A percentile compares a stretch with the other conserved stretches of the same genome.
Conservation (phyloP, 1,140 invertebrate genomes). For the Drosophila miranda region DNA sequence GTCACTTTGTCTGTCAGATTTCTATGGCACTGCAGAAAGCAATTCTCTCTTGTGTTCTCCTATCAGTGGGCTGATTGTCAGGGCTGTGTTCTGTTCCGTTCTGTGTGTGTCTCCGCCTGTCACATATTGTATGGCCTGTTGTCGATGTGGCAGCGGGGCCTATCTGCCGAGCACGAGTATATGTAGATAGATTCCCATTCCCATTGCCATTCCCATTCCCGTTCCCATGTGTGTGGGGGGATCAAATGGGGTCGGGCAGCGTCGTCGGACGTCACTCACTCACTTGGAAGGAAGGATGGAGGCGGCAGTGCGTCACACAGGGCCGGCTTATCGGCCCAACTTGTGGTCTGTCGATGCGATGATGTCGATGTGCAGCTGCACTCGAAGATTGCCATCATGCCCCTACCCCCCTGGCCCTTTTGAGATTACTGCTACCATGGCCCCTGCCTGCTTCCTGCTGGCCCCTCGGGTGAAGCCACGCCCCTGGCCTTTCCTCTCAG, state of each 20-base stretch:
- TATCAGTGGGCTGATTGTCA: constrained; percentile 40
- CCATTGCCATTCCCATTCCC: too few relatives aligned
- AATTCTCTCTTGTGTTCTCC: constrained; percentile 25
- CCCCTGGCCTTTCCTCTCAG: too few relatives aligned
- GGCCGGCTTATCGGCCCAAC: constrained; percentile 19
- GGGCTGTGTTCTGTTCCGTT: not conserved
- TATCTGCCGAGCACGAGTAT: constrained; percentile 13
- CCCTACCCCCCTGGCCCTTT: too few relatives aligned
- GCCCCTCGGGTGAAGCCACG: too few relatives aligned
- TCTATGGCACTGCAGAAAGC: constrained; percentile 26
- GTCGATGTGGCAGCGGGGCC: constrained; percentile 8
- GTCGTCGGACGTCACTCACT: constrained; percentile 33
- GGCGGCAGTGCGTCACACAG: constrained; percentile 35
- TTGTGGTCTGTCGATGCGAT: constrained; percentile 5
- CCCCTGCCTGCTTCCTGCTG: too few relatives aligned
- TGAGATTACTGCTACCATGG: not conserved
- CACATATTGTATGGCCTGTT: constrained; percentile 7
- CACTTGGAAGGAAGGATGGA: not conserved
- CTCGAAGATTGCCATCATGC: constrained; percentile 4
- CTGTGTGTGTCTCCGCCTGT: not conserved
- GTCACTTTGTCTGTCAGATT: constrained; percentile 15
- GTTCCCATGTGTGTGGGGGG: not conserved
- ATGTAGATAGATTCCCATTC: not conserved
- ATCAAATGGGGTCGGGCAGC: constrained; percentile 4
- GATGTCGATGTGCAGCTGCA: constrained; percentile 7